Evolutionary conservation across 2,888 invertebrate species (phyloP).

Genomic region (Dorcus parallelipipedus): DNA sequence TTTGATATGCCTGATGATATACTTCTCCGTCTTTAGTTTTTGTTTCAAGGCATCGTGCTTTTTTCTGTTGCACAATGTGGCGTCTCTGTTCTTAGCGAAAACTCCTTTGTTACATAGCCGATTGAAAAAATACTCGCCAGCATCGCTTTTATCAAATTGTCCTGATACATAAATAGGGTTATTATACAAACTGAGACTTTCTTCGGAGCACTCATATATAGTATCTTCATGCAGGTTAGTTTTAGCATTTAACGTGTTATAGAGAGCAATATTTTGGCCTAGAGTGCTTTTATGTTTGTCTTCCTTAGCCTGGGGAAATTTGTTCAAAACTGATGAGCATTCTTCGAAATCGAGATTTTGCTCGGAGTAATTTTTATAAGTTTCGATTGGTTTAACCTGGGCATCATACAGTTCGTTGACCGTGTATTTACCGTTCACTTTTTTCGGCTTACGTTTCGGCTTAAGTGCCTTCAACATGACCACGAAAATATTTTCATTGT

Average conservation of each 20-base stretch:
- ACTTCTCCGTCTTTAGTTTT: conserved; percentile 53
- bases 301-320: neutral
- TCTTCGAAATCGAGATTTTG: neutral
- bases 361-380: conserved; percentile 11
- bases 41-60: conserved; percentile 20
- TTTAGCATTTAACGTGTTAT: conserved; percentile 39
- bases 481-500: conserved; percentile 16
- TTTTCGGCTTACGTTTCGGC: conserved; percentile 25
- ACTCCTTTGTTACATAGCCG: neutral
- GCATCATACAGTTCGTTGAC: conserved; percentile 34
- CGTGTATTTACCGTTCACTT: conserved; percentile 30
- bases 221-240: conserved; percentile 45
- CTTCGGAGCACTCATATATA: conserved; percentile 47
- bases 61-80: conserved; percentile 20
- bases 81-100: neutral
- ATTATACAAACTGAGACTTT: conserved; percentile 41
- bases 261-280: conserved; percentile 35
- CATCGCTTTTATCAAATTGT: conserved; percentile 18
- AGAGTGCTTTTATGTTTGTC: conserved; percentile 12
- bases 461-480: conserved; percentile 32
- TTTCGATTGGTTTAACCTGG: neutral
- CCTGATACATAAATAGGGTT: conserved; percentile 43
- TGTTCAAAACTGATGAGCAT: neutral
- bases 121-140: neutral
- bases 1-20: conserved; percentile 61